Base-by-base conservation (phyloP, 2,113 vertebrate genomes). In the Neomonachus schauinslandi region DNA sequence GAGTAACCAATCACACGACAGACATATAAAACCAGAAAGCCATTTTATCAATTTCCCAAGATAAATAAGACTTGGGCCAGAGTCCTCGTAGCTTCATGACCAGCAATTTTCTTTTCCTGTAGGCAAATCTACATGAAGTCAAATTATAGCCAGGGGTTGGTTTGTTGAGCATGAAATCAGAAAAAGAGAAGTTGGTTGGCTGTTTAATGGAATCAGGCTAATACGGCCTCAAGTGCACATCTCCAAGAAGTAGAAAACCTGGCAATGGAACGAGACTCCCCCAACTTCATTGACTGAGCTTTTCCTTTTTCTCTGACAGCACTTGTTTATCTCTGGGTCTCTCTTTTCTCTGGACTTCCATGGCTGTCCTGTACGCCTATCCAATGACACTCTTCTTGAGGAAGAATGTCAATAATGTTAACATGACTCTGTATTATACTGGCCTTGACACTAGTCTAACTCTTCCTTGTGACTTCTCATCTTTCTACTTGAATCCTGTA, bases 121-220 rank as follows among this genome's bases (percentile, higher is more conserved):
- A 83, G 82, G 89, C 86, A 97, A 91, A 83, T 28, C 76, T 85
- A 61, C 18, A 9, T 39, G 31, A 97, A 92, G 82, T 97, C 85
- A 96, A 55, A 94, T 97, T 89, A 76, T 22, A 98, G 89, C 46
- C 72, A 94, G 51, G 55, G 69, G 28, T 82, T 92, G 81, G 69
- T 88, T 96, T 85, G 86, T 51, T 84, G 83, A 86, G 79, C 83
- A 76, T 96, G 92, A 97, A 95, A 96, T 86, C 89, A 69, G 51
- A 82, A 94, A 94, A 95, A 76, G 22, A 57, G 76, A 82, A 91
- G 31, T 33, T 33, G 14, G 61, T 89, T 95, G 33, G n/a, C 6
- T 79, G 12, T 59, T 96, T 69, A 86, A 80, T 89, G 33, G n/a
- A 95, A 83, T 84, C 39, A 51, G 49, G n/a, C 55, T 92, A 89